phyloP scores from a whole-genome alignment of 1,140 invertebrate genomes.

The Zeugodacus cucurbitae region DNA sequence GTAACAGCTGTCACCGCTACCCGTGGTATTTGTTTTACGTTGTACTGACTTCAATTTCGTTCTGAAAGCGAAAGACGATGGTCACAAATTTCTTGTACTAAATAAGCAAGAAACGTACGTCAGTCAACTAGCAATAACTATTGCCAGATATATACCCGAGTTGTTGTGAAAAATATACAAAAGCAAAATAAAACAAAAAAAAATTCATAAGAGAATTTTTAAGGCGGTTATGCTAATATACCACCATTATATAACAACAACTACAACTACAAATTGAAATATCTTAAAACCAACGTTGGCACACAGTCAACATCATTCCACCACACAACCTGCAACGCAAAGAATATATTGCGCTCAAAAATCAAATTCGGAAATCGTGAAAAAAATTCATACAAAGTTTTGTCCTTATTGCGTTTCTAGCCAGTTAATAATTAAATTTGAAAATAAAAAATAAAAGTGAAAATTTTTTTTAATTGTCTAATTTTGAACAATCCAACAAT shows the following conservation, averaged over 20 bases:
- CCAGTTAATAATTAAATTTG: neutral
- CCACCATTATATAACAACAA: neutral
- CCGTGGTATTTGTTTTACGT: neutral
- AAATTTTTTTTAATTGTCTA: neutral
- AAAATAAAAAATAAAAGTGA: neutral
- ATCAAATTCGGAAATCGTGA: neutral
- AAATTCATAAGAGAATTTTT: neutral
- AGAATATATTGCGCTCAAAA: constrained; percentile 10
- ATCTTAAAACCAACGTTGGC: neutral
- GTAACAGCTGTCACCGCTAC: neutral
- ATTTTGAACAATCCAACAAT: neutral
- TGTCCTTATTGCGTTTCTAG: neutral
- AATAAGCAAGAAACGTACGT: neutral
- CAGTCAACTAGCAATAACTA: neutral
- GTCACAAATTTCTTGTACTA: constrained; percentile 4
- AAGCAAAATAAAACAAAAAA: no score
- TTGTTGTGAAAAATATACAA: neutral
- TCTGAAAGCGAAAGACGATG: constrained; percentile 15
- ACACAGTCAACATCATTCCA: neutral
- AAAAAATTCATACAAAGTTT: neutral
- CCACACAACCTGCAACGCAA: constrained; percentile 15
- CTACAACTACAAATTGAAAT: neutral
- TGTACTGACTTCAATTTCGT: neutral
- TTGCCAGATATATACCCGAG: neutral
- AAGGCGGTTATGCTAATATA: neutral